Conservation (phyloP, 2,113 vertebrate genomes). For the Callocephalon fimbriatum region DNA sequence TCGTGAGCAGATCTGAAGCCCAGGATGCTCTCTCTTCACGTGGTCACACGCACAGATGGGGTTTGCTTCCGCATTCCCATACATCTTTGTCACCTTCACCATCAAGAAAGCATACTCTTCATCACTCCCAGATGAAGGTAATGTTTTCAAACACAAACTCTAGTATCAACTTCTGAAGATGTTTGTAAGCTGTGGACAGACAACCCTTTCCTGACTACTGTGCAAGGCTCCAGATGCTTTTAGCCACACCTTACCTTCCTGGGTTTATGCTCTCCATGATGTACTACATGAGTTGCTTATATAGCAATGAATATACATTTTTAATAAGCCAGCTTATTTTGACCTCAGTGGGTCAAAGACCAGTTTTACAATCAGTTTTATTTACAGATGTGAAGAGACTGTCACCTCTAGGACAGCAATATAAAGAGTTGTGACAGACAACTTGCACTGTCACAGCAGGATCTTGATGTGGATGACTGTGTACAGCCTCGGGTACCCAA, state of each 20-base stretch:
- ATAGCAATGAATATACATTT: background rate
- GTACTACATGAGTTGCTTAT: background rate
- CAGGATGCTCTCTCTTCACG: background rate
- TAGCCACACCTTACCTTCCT: background rate
- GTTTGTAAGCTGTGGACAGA: background rate
- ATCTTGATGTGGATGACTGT: background rate
- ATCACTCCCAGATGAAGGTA: background rate
- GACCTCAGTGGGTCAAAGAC: background rate
- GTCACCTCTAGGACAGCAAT: background rate
- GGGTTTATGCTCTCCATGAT: background rate
- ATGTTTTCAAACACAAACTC: background rate
- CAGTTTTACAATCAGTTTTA: background rate
- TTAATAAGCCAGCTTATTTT: background rate
- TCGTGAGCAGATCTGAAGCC: background rate
- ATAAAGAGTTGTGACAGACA: background rate
- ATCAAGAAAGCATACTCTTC: background rate
- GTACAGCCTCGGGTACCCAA: background rate
- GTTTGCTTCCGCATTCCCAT: background rate
- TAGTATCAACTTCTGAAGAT: background rate
- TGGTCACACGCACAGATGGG: rapidly evolving
- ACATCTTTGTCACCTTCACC: background rate
- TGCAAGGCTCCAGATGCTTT: background rate
- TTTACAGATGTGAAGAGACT: background rate
- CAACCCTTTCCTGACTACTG: background rate
- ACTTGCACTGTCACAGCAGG: background rate